phyloP scores from a whole-genome alignment of 2,888 invertebrate species.

The Catocala sponsa region DNA sequence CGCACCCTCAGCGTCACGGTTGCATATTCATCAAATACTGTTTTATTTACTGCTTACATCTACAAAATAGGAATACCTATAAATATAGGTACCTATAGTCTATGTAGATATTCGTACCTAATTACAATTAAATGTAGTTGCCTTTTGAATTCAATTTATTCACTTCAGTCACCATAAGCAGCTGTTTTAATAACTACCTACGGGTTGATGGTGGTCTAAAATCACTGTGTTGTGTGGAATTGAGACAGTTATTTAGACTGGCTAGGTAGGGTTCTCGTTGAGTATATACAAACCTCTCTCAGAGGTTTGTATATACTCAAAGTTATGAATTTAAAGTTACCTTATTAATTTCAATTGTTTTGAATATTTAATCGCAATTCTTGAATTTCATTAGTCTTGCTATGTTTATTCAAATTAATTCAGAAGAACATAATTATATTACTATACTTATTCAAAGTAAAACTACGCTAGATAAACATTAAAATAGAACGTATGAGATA shows the following conservation, averaged over 20 bases:
- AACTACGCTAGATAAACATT: slow-evolving; percentile 59
- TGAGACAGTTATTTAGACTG: no score
- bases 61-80: neutral
- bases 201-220: no score
- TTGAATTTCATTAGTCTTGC: neutral
- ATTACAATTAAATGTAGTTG: no score
- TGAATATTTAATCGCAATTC: neutral
- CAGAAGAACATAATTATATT: slow-evolving; percentile 40
- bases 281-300: no score
- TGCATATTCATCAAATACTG: neutral
- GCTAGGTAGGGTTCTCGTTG: no score
- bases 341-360: no score
- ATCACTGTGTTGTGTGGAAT: no score
- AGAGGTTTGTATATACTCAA: no score
- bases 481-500: slow-evolving; percentile 65
- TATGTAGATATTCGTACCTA: neutral
- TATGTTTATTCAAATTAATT: slow-evolving; percentile 27
- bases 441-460: slow-evolving; percentile 48
- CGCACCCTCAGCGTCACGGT: neutral
- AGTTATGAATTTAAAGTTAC: no score
- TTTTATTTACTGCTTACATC: neutral
- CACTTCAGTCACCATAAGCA: no score
- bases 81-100: neutral
- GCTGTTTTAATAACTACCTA: no score
- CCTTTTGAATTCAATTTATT: no score